phyloP scores from a whole-genome alignment of 2,888 invertebrate species.

The Atethmia centrago region DNA sequence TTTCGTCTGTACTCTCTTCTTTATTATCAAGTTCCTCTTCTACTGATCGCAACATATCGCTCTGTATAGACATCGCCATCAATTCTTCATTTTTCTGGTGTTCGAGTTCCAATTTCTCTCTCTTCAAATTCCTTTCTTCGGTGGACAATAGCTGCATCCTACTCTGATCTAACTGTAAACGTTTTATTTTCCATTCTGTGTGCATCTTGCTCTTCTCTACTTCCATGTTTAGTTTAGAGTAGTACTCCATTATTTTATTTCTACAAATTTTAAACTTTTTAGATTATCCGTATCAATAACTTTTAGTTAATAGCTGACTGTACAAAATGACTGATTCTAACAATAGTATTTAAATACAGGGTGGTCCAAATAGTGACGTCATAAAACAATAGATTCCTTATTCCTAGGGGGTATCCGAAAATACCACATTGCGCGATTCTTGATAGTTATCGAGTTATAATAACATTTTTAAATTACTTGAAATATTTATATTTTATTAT shows the following conservation, averaged over 20 bases:
- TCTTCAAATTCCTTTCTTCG: slow-evolving; percentile 88
- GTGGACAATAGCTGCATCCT: slow-evolving; percentile 87
- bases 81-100: slow-evolving; percentile 82
- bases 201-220: slow-evolving; percentile 90
- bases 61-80: slow-evolving; percentile 83
- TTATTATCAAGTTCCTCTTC: slow-evolving; percentile 70
- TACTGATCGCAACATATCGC: slow-evolving; percentile 67
- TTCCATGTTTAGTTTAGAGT: slow-evolving; percentile 91
- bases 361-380: no score
- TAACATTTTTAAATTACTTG: no score
- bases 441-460: no score
- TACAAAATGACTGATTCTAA: neutral
- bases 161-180: slow-evolving; percentile 84
- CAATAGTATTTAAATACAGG: neutral
- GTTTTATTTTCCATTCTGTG: slow-evolving; percentile 90
- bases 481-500: no score
- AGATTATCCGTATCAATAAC: neutral
- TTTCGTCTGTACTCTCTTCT: slow-evolving; percentile 51
- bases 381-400: no score
- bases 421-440: no score
- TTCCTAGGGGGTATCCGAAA: no score
- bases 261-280: slow-evolving; percentile 78
- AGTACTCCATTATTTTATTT: slow-evolving; percentile 91
- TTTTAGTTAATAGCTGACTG: neutral
- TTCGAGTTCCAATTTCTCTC: slow-evolving; percentile 89